A percentile compares a stretch with the other conserved stretches of the same genome.
These are phyloP conservation scores for Buceros bicornis DNA, from an alignment of 2,797 vertebrate species.

Conservation along the genomic window DNA sequence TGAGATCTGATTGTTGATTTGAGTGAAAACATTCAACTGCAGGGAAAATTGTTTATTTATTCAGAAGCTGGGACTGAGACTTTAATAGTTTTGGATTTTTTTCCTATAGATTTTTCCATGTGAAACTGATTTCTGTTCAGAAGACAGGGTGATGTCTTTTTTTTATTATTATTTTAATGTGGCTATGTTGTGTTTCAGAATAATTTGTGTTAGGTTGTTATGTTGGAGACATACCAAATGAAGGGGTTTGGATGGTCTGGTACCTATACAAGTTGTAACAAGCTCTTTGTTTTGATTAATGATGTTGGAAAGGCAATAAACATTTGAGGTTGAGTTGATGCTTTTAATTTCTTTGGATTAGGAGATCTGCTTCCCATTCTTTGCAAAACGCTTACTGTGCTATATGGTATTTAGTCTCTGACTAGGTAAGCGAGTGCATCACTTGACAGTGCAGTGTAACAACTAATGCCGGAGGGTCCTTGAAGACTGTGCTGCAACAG, in stretches of 20 bases:
- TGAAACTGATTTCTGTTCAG: constrained; percentile 60
- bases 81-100: neutral
- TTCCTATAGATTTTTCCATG: constrained; percentile 41
- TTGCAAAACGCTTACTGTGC: neutral
- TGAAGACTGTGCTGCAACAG: neutral
- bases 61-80: constrained; percentile 40
- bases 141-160: neutral
- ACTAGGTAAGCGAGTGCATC: neutral
- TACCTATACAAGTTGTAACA: constrained; percentile 24
- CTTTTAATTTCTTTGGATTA: constrained; percentile 17
- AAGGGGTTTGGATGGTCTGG: constrained; percentile 2
- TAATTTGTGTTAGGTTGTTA: constrained; percentile 23
- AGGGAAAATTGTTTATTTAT: constrained; percentile 69
- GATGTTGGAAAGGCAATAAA: constrained; percentile 39
- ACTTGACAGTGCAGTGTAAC: neutral
- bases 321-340: neutral
- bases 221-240: neutral
- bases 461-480: neutral
- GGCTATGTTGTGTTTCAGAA: neutral
- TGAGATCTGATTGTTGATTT: constrained; percentile 68
- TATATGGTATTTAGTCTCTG: neutral
- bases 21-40: constrained; percentile 68
- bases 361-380: neutral
- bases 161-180: neutral
- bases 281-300: constrained; percentile 52